These are phyloP conservation scores for Acrocephalus kingi DNA, from an alignment of 2,113 vertebrate species.

Conservation along the genomic window DNA sequence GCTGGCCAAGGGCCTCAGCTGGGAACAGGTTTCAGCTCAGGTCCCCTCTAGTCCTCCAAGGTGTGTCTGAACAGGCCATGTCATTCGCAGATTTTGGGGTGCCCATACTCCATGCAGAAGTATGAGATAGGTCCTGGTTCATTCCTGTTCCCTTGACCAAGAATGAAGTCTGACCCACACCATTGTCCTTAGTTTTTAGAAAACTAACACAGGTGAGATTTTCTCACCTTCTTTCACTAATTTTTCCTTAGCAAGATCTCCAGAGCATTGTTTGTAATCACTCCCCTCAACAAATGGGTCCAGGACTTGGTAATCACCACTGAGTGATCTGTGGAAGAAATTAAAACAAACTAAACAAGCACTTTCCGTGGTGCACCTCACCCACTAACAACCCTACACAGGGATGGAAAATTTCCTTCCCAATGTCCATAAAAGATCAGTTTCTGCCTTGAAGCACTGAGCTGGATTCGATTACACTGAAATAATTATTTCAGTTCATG, in stretches of 20 bases:
- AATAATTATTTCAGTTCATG: constrained; percentile 53
- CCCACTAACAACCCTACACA: not conserved
- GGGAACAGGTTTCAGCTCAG: not conserved
- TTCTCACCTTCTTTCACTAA: not conserved
- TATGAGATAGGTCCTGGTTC: not conserved
- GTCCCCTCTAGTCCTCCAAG: not conserved
- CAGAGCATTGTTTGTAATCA: not conserved
- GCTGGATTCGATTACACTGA: constrained; percentile 22
- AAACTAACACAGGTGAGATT: not conserved
- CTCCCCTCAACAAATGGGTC: not conserved
- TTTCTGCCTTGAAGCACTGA: constrained; percentile 20
- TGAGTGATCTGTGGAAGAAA: not conserved
- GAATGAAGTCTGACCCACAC: not conserved
- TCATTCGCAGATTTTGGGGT: not conserved
- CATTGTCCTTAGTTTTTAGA: not conserved
- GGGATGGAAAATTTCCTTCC: not conserved
- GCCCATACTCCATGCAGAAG: not conserved
- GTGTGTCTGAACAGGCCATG: not conserved
- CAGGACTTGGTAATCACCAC: not conserved
- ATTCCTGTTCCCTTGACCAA: not conserved
- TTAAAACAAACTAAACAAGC: not conserved
- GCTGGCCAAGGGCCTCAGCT: not conserved
- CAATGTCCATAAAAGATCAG: constrained; percentile 9
- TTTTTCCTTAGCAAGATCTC: fast-evolving
- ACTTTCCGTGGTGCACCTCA: not conserved